phyloP scores from a whole-genome alignment of 2,113 vertebrate genomes.

The Notothenia coriiceps region DNA sequence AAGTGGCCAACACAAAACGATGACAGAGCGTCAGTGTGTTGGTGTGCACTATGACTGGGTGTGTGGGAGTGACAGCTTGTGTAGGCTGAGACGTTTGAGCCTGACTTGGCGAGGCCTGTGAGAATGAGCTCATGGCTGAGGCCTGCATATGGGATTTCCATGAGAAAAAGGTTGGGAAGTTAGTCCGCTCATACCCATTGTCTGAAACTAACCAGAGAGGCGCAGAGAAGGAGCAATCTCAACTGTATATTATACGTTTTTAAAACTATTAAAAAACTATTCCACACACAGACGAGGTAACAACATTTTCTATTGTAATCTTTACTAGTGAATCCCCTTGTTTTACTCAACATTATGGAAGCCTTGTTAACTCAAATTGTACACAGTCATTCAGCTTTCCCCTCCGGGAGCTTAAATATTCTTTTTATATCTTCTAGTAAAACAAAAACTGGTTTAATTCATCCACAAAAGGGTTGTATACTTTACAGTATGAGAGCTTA shows the following conservation, averaged over 20 bases:
- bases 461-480: too few relatives aligned
- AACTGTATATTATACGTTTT: slow-evolving; percentile 53
- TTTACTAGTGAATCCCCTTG: not conserved
- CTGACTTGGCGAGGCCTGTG: slow-evolving; percentile 84
- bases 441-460: too few relatives aligned
- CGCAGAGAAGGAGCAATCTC: slow-evolving; percentile 23
- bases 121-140: slow-evolving; percentile 87
- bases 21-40: slow-evolving; percentile 66
- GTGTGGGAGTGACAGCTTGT: slow-evolving; percentile 70
- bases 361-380: not conserved
- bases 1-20: slow-evolving; percentile 49
- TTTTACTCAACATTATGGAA: not conserved
- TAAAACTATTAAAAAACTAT: slow-evolving; percentile 45
- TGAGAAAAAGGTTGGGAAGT: slow-evolving; percentile 85
- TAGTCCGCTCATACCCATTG: slow-evolving; percentile 75
- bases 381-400: not conserved
- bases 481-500: too few relatives aligned
- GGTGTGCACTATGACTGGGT: slow-evolving; percentile 63
- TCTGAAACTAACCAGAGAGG: slow-evolving; percentile 87
- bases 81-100: slow-evolving; percentile 71
- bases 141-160: slow-evolving; percentile 86
- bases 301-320: not conserved
- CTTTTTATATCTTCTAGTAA: too few relatives aligned
- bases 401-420: not conserved
- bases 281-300: not conserved